These are phyloP conservation scores for Rotaria macrura DNA, from an alignment of 2,888 invertebrate genomes.

Conservation along the genomic window DNA sequence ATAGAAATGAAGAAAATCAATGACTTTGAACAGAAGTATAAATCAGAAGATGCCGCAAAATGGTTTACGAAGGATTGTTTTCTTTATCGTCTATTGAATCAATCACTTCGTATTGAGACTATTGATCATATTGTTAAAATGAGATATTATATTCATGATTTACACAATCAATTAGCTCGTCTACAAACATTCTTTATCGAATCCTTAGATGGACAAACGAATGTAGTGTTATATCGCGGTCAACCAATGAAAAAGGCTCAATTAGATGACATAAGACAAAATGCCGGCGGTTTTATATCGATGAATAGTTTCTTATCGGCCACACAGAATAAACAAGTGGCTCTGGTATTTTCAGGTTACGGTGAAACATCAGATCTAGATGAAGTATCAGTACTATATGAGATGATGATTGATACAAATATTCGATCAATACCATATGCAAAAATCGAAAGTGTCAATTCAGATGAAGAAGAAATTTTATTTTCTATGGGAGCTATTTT, in stretches of 20 bases:
- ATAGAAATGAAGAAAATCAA: neutral
- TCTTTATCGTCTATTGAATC: neutral
- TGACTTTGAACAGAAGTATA: neutral
- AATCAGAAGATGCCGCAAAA: neutral
- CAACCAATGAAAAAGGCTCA: neutral
- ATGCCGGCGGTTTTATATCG: neutral
- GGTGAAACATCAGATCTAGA: neutral
- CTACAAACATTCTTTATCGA: neutral
- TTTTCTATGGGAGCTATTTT: neutral
- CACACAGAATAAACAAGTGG: neutral
- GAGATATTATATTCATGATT: neutral
- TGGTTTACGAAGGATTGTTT: neutral
- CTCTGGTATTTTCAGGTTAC: neutral
- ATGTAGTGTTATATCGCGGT: neutral
- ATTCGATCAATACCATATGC: neutral
- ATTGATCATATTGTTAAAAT: neutral
- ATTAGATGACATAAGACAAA: neutral
- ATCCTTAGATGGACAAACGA: neutral
- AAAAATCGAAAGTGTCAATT: neutral
- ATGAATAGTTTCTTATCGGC: neutral
- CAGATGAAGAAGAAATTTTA: neutral
- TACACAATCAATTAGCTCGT: neutral
- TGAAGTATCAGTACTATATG: neutral
- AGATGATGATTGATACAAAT: neutral
- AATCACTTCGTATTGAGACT: neutral